Percentiles rank a stretch among this genome's conserved stretches.
phyloP scores from a whole-genome alignment of 2,797 vertebrate genomes.

The Coendou prehensilis region DNA sequence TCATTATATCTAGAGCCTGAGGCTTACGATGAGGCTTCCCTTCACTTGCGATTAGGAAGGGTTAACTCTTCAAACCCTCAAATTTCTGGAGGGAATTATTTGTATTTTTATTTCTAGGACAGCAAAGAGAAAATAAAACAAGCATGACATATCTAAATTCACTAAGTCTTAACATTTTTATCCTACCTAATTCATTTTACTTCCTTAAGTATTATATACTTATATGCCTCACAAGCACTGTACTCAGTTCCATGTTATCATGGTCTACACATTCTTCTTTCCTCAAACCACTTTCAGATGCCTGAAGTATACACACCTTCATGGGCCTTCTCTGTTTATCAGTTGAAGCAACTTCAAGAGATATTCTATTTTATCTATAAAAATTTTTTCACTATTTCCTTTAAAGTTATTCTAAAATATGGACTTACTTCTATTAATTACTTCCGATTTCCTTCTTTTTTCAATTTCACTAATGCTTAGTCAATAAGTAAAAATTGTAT shows the following conservation, averaged over 20 bases:
- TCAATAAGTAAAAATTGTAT: background rate
- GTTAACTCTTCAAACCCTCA: conserved; percentile 11
- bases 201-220: background rate
- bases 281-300: background rate
- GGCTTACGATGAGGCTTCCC: background rate
- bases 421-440: conserved; percentile 18
- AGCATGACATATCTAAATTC: background rate
- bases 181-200: background rate
- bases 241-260: background rate
- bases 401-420: conserved; percentile 41
- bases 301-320: background rate
- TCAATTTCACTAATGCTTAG: background rate
- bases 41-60: background rate
- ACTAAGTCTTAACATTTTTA: background rate
- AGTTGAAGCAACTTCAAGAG: background rate
- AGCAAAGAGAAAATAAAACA: conserved; percentile 3
- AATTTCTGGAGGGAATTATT: background rate
- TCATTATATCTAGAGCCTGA: background rate
- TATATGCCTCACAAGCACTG: background rate
- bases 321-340: background rate
- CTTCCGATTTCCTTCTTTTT: background rate
- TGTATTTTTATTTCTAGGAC: background rate
- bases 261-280: background rate
- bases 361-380: background rate
- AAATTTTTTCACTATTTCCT: background rate